Percentiles rank a stretch among this genome's conserved stretches.
phyloP scores from a whole-genome alignment of 2,113 vertebrate species.

The Onychostruthus taczanowskii region DNA sequence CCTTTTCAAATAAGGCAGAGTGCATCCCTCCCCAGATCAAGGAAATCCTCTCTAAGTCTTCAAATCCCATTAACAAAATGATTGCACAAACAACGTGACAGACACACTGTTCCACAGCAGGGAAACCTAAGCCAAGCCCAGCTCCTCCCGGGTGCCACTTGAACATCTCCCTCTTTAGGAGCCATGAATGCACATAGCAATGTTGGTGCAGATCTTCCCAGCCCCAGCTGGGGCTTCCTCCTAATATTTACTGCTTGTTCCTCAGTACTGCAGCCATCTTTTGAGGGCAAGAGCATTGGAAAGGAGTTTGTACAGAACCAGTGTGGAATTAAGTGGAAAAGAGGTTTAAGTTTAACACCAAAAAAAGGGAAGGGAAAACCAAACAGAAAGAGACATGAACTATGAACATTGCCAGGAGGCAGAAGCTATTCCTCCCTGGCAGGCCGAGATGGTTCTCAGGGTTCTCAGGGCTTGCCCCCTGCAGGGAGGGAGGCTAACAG shows the following conservation, averaged over 20 bases:
- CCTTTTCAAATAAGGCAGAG: background rate
- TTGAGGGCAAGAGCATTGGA: background rate
- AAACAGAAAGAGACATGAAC: background rate
- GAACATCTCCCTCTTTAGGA: background rate
- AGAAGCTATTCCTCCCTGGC: background rate
- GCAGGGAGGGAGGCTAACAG: background rate
- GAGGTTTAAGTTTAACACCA: background rate
- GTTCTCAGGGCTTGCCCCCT: background rate
- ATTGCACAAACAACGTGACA: constrained; percentile 20
- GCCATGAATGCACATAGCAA: rapidly evolving
- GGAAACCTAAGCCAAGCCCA: background rate
- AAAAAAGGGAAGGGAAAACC: background rate
- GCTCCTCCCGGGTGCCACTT: background rate
- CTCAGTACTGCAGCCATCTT: background rate
- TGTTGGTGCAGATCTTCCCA: background rate
- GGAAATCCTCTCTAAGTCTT: constrained; percentile 31
- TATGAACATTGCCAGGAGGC: background rate
- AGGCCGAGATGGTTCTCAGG: background rate
- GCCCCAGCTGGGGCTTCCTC: background rate
- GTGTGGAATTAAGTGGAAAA: background rate
- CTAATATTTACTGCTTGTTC: background rate
- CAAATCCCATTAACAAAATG: constrained; percentile 42
- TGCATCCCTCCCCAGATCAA: constrained; percentile 7
- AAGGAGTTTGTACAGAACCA: background rate
- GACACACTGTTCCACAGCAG: background rate